phyloP scores from a whole-genome alignment of 2,888 invertebrate genomes.

The Cheilosia soror region DNA sequence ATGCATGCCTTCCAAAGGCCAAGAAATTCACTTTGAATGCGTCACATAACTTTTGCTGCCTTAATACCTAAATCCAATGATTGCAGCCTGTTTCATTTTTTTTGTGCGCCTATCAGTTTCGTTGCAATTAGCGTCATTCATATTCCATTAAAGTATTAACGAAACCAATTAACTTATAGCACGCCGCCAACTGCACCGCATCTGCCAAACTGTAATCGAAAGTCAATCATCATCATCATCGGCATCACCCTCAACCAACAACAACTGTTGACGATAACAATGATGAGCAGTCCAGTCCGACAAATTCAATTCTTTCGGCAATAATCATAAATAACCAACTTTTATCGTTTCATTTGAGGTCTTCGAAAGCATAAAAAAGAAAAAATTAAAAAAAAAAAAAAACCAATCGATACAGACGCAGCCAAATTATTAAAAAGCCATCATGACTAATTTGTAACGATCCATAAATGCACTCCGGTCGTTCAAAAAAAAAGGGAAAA shows the following conservation, averaged over 20 bases:
- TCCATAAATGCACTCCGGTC: constrained; percentile 45
- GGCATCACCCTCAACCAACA: constrained; percentile 47
- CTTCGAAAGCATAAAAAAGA: constrained; percentile 26
- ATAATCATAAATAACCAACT: constrained; percentile 73
- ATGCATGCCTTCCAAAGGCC: too few relatives aligned
- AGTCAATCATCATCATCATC: constrained; percentile 64
- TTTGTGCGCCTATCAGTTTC: too few relatives aligned
- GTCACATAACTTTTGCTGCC: too few relatives aligned
- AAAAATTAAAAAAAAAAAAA: constrained; percentile 17
- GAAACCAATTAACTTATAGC: constrained; percentile 39
- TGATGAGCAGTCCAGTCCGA: constrained; percentile 31
- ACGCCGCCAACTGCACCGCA: constrained; percentile 56
- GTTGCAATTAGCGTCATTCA: background rate
- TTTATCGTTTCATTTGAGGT: constrained; percentile 70
- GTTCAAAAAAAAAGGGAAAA: constrained; percentile 22
- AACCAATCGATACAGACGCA: constrained; percentile 44
- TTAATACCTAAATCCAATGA: too few relatives aligned
- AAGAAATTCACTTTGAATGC: too few relatives aligned
- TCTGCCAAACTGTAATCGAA: constrained; percentile 61
- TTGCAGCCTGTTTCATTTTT: too few relatives aligned
- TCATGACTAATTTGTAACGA: constrained; percentile 73
- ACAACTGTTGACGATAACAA: constrained; percentile 65
- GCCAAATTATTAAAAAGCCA: constrained; percentile 74
- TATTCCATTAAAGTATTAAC: constrained; percentile 31
- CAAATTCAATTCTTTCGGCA: constrained; percentile 58